phyloP scores from a whole-genome alignment of 2,113 vertebrate species.

The Carassius auratus region DNA sequence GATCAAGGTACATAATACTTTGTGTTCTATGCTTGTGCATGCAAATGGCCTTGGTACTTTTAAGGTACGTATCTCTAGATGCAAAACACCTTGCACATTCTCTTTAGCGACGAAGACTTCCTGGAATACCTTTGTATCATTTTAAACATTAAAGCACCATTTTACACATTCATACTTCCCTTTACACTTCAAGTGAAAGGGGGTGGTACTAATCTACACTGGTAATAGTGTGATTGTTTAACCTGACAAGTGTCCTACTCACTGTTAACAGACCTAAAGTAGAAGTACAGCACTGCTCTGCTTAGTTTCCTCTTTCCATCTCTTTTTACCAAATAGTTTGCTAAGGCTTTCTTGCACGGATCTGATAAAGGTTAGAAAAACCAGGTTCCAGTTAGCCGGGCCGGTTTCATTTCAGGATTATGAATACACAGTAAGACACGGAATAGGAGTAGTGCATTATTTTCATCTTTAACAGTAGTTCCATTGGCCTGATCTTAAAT shows the following conservation, averaged over 20 bases:
- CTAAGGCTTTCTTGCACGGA: conserved; percentile 23
- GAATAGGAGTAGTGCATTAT: not conserved
- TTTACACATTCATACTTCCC: not conserved
- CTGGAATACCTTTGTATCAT: not conserved
- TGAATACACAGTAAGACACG: not conserved
- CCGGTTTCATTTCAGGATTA: not conserved
- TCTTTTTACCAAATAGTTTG: not conserved
- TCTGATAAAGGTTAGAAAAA: not conserved
- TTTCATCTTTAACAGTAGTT: not conserved
- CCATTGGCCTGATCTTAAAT: not conserved
- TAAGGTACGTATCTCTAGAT: conserved; percentile 21
- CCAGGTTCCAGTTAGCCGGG: not conserved
- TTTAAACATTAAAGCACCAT: not conserved
- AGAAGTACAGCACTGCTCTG: not conserved
- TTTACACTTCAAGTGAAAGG: not conserved
- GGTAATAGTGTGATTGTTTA: not conserved
- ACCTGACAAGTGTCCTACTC: not conserved
- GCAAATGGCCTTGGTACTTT: conserved; percentile 33
- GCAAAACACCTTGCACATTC: conserved; percentile 16
- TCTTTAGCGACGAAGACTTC: not conserved
- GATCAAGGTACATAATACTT: conserved; percentile 57
- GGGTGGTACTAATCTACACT: not conserved
- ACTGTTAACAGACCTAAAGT: not conserved
- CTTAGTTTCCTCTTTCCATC: not conserved
- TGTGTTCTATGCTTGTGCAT: not conserved